phyloP scores from a whole-genome alignment of 2,888 invertebrate species.

The Venusia cambrica region DNA sequence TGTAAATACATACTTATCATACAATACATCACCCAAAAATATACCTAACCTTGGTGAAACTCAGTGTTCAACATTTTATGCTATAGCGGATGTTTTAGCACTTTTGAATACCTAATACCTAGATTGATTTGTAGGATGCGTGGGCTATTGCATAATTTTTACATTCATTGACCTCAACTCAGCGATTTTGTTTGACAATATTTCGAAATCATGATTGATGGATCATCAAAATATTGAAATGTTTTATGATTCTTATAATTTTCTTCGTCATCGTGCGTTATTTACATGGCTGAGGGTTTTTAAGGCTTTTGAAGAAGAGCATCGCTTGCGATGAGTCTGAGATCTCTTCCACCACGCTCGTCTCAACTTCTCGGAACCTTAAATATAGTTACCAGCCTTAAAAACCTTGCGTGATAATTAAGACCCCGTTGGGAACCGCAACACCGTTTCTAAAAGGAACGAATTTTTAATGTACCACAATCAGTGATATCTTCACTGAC shows the following conservation, averaged over 20 bases:
- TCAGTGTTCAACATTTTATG: too few relatives aligned
- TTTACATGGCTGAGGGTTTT: too few relatives aligned
- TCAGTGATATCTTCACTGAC: constrained; percentile 33
- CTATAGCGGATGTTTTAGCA: constrained; percentile 16
- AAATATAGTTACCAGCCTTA: too few relatives aligned
- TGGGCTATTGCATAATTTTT: constrained; percentile 21
- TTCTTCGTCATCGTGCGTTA: too few relatives aligned
- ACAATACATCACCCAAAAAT: too few relatives aligned
- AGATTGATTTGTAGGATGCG: constrained; percentile 2
- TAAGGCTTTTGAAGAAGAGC: too few relatives aligned
- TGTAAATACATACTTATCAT: too few relatives aligned
- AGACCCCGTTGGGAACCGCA: constrained; percentile 30
- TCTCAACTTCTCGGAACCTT: too few relatives aligned
- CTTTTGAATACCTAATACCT: background rate
- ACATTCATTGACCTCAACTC: constrained; percentile 18
- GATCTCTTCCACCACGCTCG: too few relatives aligned
- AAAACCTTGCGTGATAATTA: constrained; percentile 9
- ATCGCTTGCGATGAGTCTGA: too few relatives aligned
- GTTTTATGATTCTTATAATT: background rate
- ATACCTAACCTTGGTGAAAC: too few relatives aligned
- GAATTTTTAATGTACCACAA: constrained; percentile 63
- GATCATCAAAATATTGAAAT: background rate
- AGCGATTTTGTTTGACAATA: constrained; percentile 13
- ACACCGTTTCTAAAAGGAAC: constrained; percentile 63
- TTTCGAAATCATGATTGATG: constrained; percentile 1